Evolutionary conservation across 2,797 vertebrate genomes (phyloP).

Genomic region (Chaetophractus vellerosus): DNA sequence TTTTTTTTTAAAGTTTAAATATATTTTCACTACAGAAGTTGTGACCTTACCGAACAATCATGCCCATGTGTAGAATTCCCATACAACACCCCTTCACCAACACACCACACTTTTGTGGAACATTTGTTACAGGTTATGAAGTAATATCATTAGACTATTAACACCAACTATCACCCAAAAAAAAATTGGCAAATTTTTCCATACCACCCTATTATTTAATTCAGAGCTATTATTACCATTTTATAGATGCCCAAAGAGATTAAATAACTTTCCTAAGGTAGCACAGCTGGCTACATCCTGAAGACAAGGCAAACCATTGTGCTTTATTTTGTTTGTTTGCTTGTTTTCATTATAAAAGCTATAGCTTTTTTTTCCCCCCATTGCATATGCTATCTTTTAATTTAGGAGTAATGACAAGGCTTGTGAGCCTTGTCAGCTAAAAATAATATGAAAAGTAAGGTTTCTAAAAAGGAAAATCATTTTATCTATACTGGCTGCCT

Average conservation of each 20-base stretch:
- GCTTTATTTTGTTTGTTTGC: neutral
- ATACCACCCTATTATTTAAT: neutral
- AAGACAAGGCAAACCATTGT: neutral
- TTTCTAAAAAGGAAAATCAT: neutral
- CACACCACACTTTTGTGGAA: too few species aligned
- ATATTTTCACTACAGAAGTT: too few species aligned
- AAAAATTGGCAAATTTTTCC: too few species aligned
- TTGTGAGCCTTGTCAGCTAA: slow-evolving; percentile 1
- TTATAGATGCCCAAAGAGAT: neutral
- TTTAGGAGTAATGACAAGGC: neutral
- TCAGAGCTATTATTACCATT: neutral
- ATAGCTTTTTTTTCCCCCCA: neutral
- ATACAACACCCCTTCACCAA: too few species aligned
- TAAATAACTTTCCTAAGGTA: neutral
- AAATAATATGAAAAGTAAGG: neutral
- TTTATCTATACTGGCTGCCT: neutral
- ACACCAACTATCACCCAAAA: too few species aligned
- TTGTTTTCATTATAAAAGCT: neutral
- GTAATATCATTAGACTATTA: too few species aligned
- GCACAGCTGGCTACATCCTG: neutral
- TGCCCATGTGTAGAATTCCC: too few species aligned
- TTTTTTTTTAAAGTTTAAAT: too few species aligned
- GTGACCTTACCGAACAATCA: too few species aligned
- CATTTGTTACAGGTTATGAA: too few species aligned
- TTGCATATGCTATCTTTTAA: neutral